Evolutionary conservation across 2,888 invertebrate genomes (phyloP), one percentile per base, ranked within the genome.

Genomic region (Drosophila limbata): DNA sequence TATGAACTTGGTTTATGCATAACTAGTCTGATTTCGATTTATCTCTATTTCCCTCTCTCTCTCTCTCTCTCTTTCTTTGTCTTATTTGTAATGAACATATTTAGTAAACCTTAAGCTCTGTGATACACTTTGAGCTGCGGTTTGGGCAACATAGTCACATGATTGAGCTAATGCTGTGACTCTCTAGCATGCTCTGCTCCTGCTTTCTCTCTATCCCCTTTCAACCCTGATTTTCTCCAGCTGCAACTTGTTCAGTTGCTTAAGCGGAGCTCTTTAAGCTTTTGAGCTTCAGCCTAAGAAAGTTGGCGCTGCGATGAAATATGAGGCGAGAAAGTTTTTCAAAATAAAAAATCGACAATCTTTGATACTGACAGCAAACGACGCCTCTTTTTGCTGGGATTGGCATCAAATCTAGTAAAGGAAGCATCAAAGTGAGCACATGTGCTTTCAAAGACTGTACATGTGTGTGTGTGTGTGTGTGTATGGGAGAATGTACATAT

Each of bases 251-350:
- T 21, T 25, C 21, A 52, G 64, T 42, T 62, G 51, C 62, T 62
- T 9, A 33, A 37, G 57, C 61, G 37, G 39, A 44, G 35, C 63
- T 48, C 75, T 69, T 69, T 35, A 73, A 76, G 76, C 59, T 76
- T 76, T 64, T 73, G 31, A 57, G 68, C 64, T 37, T 31, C 13
- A 42, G 71, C 67, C 74, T 56, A 57, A 66, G 64, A 33, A 74
- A 70, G 56, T 67, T 51, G 17, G 53, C 15, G 37, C 19, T 40
- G 17, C 35, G 45, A 57, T 72, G 72, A 75, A 75, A 76, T 61
- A 76, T 72, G 72, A 69, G 63, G 57, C 56, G 59, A 48, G 55
- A 63, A 84, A 82, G 44, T 84, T 84, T 73, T 37, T 33, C 13
- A 33, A 6, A 42, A 76, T 28, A 47, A 33, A 40, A 33, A 47